These are phyloP conservation scores for Labrus mixtus DNA, from an alignment of 2,113 vertebrate species.

Conservation along the genomic window DNA sequence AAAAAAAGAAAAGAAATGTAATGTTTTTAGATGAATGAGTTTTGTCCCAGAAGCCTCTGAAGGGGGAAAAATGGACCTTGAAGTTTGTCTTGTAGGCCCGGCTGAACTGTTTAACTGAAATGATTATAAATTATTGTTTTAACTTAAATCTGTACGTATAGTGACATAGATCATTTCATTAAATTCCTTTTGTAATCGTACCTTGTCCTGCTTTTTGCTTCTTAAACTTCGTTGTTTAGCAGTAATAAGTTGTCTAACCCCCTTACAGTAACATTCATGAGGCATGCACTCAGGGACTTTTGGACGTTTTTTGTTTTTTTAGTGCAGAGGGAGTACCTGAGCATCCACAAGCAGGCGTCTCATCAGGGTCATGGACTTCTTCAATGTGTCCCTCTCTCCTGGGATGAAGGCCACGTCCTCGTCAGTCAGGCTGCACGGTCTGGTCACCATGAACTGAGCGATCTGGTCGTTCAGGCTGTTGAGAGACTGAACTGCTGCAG, in stretches of 20 bases:
- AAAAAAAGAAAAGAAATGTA: too few relatives aligned
- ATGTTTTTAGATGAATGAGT: too few relatives aligned
- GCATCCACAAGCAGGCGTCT: conserved; percentile 94
- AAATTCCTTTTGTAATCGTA: conserved; percentile 1
- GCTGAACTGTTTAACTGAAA: too few relatives aligned
- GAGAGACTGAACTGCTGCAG: conserved; percentile 91
- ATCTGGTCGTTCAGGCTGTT: conserved; percentile 96
- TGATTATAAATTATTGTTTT: too few relatives aligned
- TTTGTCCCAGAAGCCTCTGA: too few relatives aligned
- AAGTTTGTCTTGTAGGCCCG: too few relatives aligned
- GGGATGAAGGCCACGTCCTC: conserved; percentile 88
- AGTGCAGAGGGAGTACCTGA: conserved; percentile 85
- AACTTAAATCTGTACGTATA: neutral
- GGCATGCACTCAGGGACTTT: conserved; percentile 1
- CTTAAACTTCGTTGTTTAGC: neutral
- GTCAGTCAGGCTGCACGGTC: conserved; percentile 87
- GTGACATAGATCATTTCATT: neutral
- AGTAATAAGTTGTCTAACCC: neutral
- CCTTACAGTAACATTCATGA: too few relatives aligned
- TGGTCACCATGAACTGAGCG: conserved; percentile 91
- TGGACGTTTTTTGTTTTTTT: neutral
- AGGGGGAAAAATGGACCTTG: too few relatives aligned
- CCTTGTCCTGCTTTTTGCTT: neutral
- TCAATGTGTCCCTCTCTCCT: conserved; percentile 89
- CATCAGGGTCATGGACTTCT: conserved; percentile 93